A percentile compares a stretch with the other conserved stretches of the same genome.
phyloP scores from a whole-genome alignment of 2,888 invertebrate species.

The Portevinia maculata region DNA sequence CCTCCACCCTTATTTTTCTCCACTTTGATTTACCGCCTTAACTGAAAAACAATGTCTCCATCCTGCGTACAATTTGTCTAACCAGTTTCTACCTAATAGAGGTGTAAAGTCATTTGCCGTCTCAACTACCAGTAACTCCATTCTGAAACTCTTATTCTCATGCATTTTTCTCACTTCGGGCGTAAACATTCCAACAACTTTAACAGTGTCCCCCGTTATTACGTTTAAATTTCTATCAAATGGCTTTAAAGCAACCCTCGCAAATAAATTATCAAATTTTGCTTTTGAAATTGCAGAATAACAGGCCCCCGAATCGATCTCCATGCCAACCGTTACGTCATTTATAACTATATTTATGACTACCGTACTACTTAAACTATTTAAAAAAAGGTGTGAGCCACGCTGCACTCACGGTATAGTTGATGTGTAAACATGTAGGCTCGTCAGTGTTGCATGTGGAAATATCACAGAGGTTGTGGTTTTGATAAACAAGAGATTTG shows the following conservation, averaged over 20 bases:
- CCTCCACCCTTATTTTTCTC: no score
- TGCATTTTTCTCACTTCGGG: neutral
- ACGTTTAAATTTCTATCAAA: conserved; percentile 30
- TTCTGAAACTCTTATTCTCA: neutral
- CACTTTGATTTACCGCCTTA: neutral
- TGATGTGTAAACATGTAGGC: no score
- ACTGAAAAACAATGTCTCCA: neutral
- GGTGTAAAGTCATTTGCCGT: neutral
- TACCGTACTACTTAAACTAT: no score
- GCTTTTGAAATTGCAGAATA: neutral
- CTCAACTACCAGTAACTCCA: neutral
- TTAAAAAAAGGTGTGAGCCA: no score
- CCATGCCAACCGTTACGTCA: neutral
- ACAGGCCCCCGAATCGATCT: no score
- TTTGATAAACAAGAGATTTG: no score
- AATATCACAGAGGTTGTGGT: no score
- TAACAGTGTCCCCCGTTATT: conserved; percentile 24
- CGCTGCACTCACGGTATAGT: no score
- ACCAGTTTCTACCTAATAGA: neutral
- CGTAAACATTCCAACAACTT: conserved; percentile 10
- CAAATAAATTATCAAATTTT: neutral
- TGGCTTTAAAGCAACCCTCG: neutral
- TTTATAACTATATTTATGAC: no score
- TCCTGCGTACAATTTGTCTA: neutral
- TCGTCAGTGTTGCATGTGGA: no score